Conservation (phyloP, 1,140 invertebrate genomes). For the Lepidotrigona ventralis region DNA sequence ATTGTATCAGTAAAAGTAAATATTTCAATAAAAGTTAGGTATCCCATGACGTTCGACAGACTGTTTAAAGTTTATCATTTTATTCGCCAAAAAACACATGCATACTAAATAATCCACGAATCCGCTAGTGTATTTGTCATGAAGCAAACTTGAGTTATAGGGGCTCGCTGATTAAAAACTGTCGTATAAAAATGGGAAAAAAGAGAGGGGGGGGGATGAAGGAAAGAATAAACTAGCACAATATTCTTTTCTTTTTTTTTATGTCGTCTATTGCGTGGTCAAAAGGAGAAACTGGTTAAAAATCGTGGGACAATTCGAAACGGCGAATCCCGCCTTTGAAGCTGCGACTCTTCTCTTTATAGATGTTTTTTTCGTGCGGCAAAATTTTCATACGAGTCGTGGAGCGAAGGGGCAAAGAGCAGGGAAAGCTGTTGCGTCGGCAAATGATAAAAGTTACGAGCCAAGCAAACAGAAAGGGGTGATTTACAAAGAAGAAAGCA, state of each 20-base stretch:
- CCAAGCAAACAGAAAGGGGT: constrained; percentile 53
- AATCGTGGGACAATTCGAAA: neutral
- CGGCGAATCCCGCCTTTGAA: constrained; percentile 11
- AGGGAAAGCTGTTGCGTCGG: constrained; percentile 47
- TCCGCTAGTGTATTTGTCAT: neutral
- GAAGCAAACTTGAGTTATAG: neutral
- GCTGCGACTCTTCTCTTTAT: constrained; percentile 16
- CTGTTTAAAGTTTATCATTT: neutral
- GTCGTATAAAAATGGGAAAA: neutral
- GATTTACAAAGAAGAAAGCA: constrained; percentile 54
- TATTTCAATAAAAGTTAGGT: neutral
- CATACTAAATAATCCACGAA: neutral
- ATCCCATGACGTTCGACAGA: neutral
- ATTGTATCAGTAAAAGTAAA: neutral
- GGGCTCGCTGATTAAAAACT: neutral
- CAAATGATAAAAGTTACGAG: constrained; percentile 56
- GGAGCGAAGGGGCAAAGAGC: neutral
- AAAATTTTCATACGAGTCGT: constrained; percentile 34
- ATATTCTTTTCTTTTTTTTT: neutral
- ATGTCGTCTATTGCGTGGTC: neutral
- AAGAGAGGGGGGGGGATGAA: too few species aligned
- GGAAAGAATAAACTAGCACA: neutral
- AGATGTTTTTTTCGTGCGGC: constrained; percentile 29
- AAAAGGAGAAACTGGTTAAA: neutral
- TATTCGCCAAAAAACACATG: neutral